Evolutionary conservation across 1,140 invertebrate genomes (phyloP).

Genomic region (Drosophila repleta): DNA sequence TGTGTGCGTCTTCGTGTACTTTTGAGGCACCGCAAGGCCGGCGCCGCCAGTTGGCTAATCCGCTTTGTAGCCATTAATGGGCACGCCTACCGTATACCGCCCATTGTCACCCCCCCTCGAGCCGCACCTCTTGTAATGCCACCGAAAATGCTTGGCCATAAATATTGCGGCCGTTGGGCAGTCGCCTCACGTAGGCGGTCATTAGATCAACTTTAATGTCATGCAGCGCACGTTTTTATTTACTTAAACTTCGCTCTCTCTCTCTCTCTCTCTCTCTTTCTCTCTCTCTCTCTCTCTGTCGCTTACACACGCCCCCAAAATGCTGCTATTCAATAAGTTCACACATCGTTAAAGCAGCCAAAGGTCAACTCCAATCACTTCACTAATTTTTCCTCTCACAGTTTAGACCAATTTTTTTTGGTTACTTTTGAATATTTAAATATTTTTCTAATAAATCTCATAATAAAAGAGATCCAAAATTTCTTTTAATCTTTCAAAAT

Average conservation of each 20-base stretch:
- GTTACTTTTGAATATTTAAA: too few relatives aligned
- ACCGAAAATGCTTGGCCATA: conserved; percentile 22
- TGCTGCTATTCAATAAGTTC: conserved; percentile 60
- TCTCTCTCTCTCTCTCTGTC: neutral
- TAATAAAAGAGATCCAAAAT: too few relatives aligned
- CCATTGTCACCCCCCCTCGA: neutral
- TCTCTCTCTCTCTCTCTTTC: neutral
- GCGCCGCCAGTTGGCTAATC: conserved; percentile 50
- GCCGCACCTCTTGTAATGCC: neutral
- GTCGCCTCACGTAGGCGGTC: conserved; percentile 68
- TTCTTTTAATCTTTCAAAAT: too few relatives aligned
- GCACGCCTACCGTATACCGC: conserved; percentile 13
- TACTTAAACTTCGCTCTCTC: conserved; percentile 55
- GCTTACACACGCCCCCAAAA: conserved; percentile 24
- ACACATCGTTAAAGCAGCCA: conserved; percentile 49
- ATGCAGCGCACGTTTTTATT: conserved; percentile 77
- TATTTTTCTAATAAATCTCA: too few relatives aligned
- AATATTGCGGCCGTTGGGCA: conserved; percentile 47
- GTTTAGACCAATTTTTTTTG: too few relatives aligned
- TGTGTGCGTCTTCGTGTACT: conserved; percentile 1
- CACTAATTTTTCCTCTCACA: neutral
- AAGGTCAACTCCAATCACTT: conserved; percentile 7
- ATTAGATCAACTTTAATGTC: conserved; percentile 77
- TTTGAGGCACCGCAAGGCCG: conserved; percentile 23
- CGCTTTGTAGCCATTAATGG: conserved; percentile 61